Conservation (phyloP, 1,140 invertebrate species). For the Paraescarpia echinospica region DNA sequence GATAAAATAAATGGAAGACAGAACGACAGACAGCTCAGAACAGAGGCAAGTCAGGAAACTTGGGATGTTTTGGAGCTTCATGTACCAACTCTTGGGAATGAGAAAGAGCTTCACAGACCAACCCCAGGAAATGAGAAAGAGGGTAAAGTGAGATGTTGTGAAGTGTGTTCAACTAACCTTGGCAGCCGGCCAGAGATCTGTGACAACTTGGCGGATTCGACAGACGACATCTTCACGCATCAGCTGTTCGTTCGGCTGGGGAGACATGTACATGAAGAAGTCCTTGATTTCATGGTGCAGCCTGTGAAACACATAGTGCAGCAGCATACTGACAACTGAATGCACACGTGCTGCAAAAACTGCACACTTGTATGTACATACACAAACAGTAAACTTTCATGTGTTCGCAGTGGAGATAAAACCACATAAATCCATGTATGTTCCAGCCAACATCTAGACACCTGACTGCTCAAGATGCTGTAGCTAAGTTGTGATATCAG, state of each 20-base stretch:
- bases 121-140: no score
- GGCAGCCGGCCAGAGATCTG: slow-evolving; percentile 70
- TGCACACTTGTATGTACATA: not conserved
- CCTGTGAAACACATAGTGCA: slow-evolving; percentile 60
- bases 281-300: slow-evolving; percentile 96
- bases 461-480: not conserved
- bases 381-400: slow-evolving; percentile 12
- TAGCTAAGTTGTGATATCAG: not conserved
- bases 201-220: slow-evolving; percentile 83
- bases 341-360: slow-evolving; percentile 11
- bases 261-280: slow-evolving; percentile 92
- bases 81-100: no score
- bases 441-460: not conserved
- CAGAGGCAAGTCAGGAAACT: no score
- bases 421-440: not conserved
- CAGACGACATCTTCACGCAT: slow-evolving; percentile 83
- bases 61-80: no score
- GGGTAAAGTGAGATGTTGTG: not conserved
- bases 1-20: no score
- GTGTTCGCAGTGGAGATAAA: not conserved
- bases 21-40: no score
- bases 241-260: slow-evolving; percentile 83
- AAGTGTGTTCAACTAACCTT: slow-evolving; percentile 55
- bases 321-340: slow-evolving; percentile 35
- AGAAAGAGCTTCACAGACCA: no score